Percentiles rank a stretch among this genome's conserved stretches.
phyloP scores from a whole-genome alignment of 2,888 invertebrate genomes.

The Aphodius sticticus region DNA sequence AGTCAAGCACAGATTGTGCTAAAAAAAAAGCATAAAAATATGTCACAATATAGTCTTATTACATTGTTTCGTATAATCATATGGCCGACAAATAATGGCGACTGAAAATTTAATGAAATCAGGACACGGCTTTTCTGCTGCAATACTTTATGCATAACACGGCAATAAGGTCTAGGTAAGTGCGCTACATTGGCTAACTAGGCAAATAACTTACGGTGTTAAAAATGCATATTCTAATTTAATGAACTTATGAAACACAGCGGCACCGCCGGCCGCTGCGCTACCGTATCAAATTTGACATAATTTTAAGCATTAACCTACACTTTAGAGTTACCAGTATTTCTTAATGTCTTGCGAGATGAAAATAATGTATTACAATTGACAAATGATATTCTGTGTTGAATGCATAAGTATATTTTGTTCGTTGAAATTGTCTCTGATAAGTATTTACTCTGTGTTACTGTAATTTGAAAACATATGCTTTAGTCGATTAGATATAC shows the following conservation, averaged over 20 bases:
- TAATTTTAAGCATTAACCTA: not conserved
- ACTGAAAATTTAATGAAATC: not conserved
- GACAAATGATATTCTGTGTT: not conserved
- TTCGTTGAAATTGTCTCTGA: too few species aligned
- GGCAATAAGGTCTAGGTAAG: constrained; percentile 27
- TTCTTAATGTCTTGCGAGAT: not conserved
- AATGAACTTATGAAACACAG: not conserved
- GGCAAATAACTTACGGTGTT: not conserved
- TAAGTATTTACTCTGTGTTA: not conserved
- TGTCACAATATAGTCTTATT: too few species aligned
- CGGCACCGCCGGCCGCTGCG: not conserved
- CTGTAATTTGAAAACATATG: not conserved
- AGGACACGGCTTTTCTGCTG: not conserved
- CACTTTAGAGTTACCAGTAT: not conserved
- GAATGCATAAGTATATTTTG: not conserved
- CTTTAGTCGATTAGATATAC: not conserved
- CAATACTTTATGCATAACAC: constrained; percentile 21
- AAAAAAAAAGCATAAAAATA: too few species aligned
- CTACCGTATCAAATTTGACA: not conserved
- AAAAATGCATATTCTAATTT: constrained; percentile 4
- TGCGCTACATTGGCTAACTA: constrained; percentile 9
- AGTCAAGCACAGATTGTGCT: too few species aligned
- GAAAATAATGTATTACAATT: not conserved
- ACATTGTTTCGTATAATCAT: not conserved
- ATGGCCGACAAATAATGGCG: not conserved